Conservation (phyloP, 2,797 vertebrate genomes). For the Ataeniobius toweri region DNA sequence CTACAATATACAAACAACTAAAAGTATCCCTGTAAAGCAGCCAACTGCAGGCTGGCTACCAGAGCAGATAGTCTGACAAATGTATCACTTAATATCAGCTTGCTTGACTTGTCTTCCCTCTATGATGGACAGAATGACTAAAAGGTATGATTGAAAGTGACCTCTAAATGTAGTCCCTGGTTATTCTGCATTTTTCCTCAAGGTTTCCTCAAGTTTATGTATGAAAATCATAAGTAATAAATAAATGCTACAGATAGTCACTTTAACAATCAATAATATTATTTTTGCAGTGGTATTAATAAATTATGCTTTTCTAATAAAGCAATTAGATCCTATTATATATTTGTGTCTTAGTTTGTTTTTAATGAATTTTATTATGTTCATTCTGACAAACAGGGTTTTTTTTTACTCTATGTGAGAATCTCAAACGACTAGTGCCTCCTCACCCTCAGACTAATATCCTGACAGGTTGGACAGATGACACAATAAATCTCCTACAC, state of each 20-base stretch:
- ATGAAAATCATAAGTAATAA: background rate
- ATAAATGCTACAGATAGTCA: background rate
- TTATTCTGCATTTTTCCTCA: background rate
- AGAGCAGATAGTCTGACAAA: background rate
- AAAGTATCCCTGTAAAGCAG: background rate
- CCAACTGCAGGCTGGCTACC: background rate
- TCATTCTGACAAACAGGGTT: background rate
- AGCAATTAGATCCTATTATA: background rate
- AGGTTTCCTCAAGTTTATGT: background rate
- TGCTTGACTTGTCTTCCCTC: background rate
- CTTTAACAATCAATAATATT: background rate
- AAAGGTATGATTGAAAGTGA: background rate
- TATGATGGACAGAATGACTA: background rate
- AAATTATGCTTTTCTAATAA: background rate
- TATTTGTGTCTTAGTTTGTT: background rate
- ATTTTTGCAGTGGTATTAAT: background rate
- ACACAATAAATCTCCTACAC: slow-evolving; percentile 47
- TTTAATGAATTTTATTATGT: background rate
- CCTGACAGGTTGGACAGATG: slow-evolving; percentile 6
- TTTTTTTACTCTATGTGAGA: background rate
- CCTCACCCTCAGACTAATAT: slow-evolving; percentile 4
- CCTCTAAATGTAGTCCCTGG: background rate
- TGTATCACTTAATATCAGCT: background rate
- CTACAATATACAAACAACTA: background rate
- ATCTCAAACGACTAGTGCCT: background rate